phyloP scores from a whole-genome alignment of 1,140 invertebrate species.

The Anadara kagoshimensis region DNA sequence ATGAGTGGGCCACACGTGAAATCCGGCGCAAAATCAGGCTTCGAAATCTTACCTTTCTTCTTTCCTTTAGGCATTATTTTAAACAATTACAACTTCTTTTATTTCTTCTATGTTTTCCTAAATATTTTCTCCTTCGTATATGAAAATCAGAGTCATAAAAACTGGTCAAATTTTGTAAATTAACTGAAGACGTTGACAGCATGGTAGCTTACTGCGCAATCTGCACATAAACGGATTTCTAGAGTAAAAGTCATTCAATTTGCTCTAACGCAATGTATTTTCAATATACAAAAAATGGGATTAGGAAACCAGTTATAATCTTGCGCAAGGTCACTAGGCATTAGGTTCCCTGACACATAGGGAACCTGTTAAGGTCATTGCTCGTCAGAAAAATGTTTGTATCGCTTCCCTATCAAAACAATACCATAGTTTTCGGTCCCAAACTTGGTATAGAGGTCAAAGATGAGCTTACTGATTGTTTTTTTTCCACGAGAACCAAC shows the following conservation, averaged over 20 bases:
- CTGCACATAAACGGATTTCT: background rate
- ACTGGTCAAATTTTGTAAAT: conserved; percentile 35
- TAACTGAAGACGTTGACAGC: conserved; percentile 27
- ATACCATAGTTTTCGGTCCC: too few relatives aligned
- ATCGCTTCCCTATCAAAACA: too few relatives aligned
- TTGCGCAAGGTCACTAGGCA: conserved; percentile 12
- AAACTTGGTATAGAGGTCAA: too few relatives aligned
- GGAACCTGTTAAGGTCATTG: background rate
- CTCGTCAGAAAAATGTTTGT: too few relatives aligned
- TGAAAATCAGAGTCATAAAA: conserved; percentile 55
- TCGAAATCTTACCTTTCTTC: conserved; percentile 58
- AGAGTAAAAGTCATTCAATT: too few relatives aligned
- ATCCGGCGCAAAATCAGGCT: background rate
- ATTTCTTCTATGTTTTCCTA: conserved; percentile 54
- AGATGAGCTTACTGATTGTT: too few relatives aligned
- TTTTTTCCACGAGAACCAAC: too few relatives aligned
- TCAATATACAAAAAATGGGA: conserved; percentile 1
- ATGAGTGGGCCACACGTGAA: background rate
- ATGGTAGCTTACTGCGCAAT: conserved; percentile 38
- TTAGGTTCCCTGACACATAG: background rate
- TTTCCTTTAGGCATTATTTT: conserved; percentile 70
- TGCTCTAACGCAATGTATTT: too few relatives aligned
- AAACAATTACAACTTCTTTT: conserved; percentile 48
- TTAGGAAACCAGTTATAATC: conserved; percentile 21
- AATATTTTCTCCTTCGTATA: conserved; percentile 59